Evolutionary conservation across 2,888 invertebrate genomes (phyloP), one percentile per base, ranked within the genome.

Genomic region (Brachyptera risi): DNA sequence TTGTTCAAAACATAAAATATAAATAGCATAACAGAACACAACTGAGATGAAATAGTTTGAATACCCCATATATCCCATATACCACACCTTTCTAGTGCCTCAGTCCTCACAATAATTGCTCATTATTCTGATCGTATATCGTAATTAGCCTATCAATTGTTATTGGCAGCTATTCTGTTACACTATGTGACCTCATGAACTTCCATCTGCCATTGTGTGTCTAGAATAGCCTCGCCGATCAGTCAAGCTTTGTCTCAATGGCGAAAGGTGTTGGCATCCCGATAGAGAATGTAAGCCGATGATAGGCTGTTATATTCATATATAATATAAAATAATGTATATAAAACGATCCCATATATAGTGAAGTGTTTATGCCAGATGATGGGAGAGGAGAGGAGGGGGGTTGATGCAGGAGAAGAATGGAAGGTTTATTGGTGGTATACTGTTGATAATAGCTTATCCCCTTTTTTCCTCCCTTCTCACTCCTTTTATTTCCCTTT

Each of bases 341-440:
- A 54, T 54, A 54, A 54, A 54, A 35, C 54, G 35, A 37, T 54
- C 37, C 17, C 21, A 7, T 44, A 11, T 44, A 54, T 15, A 54
- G 54, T 54, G 54, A 54, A 54, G 54, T 54, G 54, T 54, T 54
- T 54, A 54, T 54, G 37, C 54, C 51, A 37, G 54, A 15, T 35
- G 47, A 23, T 23, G 47, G 47, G 47, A n/a, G 24, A 11, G 44
- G 44, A 21, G n/a, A n/a, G n/a, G n/a, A n/a, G n/a, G n/a, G n/a
- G 44, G 44, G n/a, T n/a, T n/a, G n/a, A n/a, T n/a, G n/a, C n/a
- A n/a, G n/a, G 44, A 19, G n/a, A 54, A 54, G 54, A 54, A 54
- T 54, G 54, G 54, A 37, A 21, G 54, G 54, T 37, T 54, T 54
- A 54, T 54, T 54, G 54, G 35, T 35, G 54, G 37, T 35, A n/a